Percentiles rank a stretch among this genome's conserved stretches.
phyloP scores from a whole-genome alignment of 2,113 vertebrate genomes.

The Microcebus murinus region DNA sequence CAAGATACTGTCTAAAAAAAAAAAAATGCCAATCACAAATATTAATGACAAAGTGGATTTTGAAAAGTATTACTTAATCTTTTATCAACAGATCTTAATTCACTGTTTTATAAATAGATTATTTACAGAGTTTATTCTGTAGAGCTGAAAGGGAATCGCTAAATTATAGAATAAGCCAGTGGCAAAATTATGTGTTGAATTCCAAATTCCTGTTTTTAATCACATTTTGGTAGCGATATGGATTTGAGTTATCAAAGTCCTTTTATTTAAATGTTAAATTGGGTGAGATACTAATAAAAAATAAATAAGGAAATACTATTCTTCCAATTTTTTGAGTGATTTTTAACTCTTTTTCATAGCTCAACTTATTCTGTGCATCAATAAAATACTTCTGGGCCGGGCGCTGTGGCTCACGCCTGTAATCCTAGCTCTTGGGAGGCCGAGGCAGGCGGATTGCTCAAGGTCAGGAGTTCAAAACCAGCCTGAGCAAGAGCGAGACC shows the following conservation, averaged over 20 bases:
- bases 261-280: conserved; percentile 56
- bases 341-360: background rate
- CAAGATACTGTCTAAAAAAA: too few relatives aligned
- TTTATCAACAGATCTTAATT: conserved; percentile 40
- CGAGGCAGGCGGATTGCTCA: too few relatives aligned
- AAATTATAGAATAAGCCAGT: conserved; percentile 12
- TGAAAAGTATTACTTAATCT: background rate
- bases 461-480: too few relatives aligned
- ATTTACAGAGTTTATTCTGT: conserved; percentile 29
- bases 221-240: background rate
- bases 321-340: background rate
- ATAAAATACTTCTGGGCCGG: conserved; percentile 16
- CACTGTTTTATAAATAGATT: conserved; percentile 4
- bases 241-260: conserved; percentile 14
- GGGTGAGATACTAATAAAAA: background rate
- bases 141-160: conserved; percentile 25
- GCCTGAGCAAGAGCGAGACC: too few relatives aligned
- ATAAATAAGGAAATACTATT: conserved; percentile 30
- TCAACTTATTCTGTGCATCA: background rate
- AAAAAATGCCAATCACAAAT: conserved; percentile 9
- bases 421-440: too few relatives aligned
- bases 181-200: conserved; percentile 23
- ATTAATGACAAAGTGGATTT: background rate
- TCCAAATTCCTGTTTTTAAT: conserved; percentile 29
- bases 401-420: too few relatives aligned